Evolutionary conservation across 2,113 vertebrate species (phyloP).

Genomic region (Cichladusa arquata): DNA sequence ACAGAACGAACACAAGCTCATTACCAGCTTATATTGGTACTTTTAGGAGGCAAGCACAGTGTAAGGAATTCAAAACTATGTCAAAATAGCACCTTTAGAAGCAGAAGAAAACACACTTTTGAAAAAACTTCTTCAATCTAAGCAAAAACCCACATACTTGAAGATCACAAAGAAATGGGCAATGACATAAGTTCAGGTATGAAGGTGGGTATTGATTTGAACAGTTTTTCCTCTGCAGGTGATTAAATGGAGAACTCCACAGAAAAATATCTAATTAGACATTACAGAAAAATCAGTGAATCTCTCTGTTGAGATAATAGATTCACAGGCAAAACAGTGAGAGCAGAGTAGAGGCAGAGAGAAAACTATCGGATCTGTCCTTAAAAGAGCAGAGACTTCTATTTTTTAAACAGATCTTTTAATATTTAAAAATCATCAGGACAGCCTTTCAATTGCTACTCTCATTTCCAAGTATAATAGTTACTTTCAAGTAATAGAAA

Average conservation of each 20-base stretch:
- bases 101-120: not conserved
- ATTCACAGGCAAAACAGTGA: not conserved
- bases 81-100: constrained; percentile 59
- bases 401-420: not conserved
- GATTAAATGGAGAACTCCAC: not conserved
- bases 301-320: not conserved
- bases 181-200: not conserved
- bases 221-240: not conserved
- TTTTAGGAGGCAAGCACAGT: constrained; percentile 31
- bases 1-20: not conserved
- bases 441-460: constrained; percentile 49
- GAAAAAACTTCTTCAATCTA: not conserved
- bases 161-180: not conserved
- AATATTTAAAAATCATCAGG: not conserved
- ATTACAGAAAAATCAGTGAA: not conserved
- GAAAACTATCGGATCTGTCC: not conserved
- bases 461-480: constrained; percentile 35
- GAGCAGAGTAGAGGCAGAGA: not conserved
- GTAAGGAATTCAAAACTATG: constrained; percentile 8
- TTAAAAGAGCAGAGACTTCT: not conserved
- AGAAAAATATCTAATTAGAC: not conserved
- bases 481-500: constrained; percentile 63
- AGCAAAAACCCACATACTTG: not conserved
- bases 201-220: not conserved
- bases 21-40: not conserved